Conservation (phyloP, 2,797 vertebrate species). For the Micromesistius poutassou region DNA sequence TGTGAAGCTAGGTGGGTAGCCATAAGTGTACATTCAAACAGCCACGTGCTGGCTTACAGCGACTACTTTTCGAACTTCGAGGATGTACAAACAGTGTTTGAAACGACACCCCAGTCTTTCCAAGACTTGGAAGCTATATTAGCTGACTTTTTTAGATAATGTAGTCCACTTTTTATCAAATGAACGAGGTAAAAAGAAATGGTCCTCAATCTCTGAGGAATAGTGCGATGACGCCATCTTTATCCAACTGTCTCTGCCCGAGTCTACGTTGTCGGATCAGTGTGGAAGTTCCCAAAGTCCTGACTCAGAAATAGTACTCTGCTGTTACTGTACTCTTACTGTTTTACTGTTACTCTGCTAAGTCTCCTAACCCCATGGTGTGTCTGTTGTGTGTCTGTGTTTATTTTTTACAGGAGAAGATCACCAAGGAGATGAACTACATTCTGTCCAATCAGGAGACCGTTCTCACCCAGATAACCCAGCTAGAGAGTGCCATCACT, state of each 20-base stretch:
- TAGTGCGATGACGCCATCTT: neutral
- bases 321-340: too few species aligned
- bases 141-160: neutral
- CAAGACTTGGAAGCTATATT: too few species aligned
- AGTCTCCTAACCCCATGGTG: neutral
- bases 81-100: too few species aligned
- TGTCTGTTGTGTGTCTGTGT: conserved; percentile 11
- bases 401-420: conserved; percentile 83
- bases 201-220: neutral
- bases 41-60: too few species aligned
- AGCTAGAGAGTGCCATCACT: conserved; percentile 87
- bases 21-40: too few species aligned
- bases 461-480: conserved; percentile 87
- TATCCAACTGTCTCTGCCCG: neutral
- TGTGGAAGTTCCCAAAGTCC: neutral
- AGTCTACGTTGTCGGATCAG: neutral
- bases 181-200: neutral
- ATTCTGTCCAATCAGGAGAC: conserved; percentile 92
- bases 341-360: neutral
- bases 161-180: neutral
- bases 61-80: too few species aligned
- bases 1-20: too few species aligned
- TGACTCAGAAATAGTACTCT: neutral
- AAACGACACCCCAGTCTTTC: too few species aligned
- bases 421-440: conserved; percentile 89